These are phyloP conservation scores for Calliphora vomitoria DNA, from an alignment of 2,888 invertebrate species.

Conservation along the genomic window DNA sequence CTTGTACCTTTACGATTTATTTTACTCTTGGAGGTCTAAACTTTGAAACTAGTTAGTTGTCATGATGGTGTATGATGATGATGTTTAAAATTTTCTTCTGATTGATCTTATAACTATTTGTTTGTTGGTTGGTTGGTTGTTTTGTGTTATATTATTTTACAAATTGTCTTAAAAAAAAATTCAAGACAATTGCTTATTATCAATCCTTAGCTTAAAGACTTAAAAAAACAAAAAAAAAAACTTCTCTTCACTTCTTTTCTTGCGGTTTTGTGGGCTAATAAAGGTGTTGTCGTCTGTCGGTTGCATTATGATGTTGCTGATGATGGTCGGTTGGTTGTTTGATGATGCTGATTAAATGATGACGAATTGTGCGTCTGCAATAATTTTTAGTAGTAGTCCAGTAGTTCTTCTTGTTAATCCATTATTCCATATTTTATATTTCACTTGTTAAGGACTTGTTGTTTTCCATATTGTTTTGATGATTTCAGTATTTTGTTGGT, in stretches of 20 bases:
- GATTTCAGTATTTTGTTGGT: slow-evolving; percentile 68
- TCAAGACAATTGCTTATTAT: slow-evolving; percentile 71
- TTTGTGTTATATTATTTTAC: slow-evolving; percentile 72
- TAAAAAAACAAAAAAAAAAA: slow-evolving; percentile 70
- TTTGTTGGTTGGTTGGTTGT: slow-evolving; percentile 51
- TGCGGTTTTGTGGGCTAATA: slow-evolving; percentile 7
- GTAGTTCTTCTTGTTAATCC: slow-evolving; percentile 15
- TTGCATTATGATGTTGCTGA: slow-evolving; percentile 52
- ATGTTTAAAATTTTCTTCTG: slow-evolving; percentile 73
- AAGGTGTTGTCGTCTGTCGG: slow-evolving; percentile 33
- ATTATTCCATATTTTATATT: slow-evolving; percentile 9
- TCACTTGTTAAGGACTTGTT: slow-evolving; percentile 7
- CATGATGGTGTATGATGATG: slow-evolving; percentile 74
- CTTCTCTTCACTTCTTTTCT: slow-evolving; percentile 28
- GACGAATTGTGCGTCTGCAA: slow-evolving; percentile 62
- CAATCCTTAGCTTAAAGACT: slow-evolving; percentile 72
- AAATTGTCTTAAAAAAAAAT: slow-evolving; percentile 68
- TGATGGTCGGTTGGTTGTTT: slow-evolving; percentile 15
- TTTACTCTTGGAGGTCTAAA: slow-evolving; percentile 79
- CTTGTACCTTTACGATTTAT: slow-evolving; percentile 73
- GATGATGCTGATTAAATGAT: slow-evolving; percentile 33
- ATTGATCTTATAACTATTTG: slow-evolving; percentile 73
- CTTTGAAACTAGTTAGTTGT: slow-evolving; percentile 73
- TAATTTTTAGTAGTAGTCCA: slow-evolving; percentile 36
- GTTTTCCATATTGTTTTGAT: slow-evolving; percentile 61